Base-by-base conservation (phyloP, 1,140 invertebrate genomes). In the Adoxophyes honmai region DNA sequence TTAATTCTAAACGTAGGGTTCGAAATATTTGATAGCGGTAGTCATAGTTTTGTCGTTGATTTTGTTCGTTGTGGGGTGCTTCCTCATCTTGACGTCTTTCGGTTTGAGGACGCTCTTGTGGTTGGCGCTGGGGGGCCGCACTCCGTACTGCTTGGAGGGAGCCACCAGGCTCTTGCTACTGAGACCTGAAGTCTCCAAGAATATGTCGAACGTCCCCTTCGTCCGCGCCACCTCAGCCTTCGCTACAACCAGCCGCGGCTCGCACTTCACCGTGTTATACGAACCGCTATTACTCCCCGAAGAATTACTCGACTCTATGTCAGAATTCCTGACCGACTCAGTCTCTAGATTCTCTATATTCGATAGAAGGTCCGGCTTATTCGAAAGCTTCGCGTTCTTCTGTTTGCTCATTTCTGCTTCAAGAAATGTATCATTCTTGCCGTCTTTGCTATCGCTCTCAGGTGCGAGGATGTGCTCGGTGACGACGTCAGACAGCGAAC, bases 151-250 rank as follows among this genome's bases (percentile, higher is more conserved):
- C 62, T 93, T 90, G 39, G 91, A 92, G 0, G 94, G 94, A 1
- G 93, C 94, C 59, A 95, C 90, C 64, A 96, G 94, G 4, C 94
- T 95, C 79, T 96, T 96, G 60, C 94, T 94, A 85, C 94, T 95
- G 36, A 96, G 90, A 48, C 95, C 95, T 57, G 94, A 95, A 15
- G 93, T 93, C 74, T 96, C 95, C 13, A 96, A 81, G 68, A 96
- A 96, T 71, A 93, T 92, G 78, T 95, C 94, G 60, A 93, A 94
- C 21, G 92, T 73, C 28, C 84, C 76, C 48, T 81, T 82, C 34
- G 62, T 71, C 64, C 78, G 86, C 44, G 65, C 62, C 3, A 59
- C 73, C 34, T 72, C 75, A 1, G 62, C 55, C 9, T 81, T 79
- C 4, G 59, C 14, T 11, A 83, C 35, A 15, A 82, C 74, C 72